Conservation (phyloP, 2,888 invertebrate genomes). For the Synergus laeviventris region DNA sequence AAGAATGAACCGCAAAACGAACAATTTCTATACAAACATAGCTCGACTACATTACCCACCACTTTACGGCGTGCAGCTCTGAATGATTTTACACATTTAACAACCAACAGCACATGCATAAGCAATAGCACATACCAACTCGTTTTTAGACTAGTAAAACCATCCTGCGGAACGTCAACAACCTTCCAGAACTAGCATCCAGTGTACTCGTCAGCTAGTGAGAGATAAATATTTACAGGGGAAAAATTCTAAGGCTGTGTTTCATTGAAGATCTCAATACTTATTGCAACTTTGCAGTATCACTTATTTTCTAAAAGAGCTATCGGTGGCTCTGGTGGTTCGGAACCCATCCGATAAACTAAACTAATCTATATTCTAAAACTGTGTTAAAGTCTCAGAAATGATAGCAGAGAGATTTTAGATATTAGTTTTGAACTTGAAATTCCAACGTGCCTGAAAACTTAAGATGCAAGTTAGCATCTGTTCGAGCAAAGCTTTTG, state of each 20-base stretch:
- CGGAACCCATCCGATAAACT: too few species aligned
- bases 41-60: conserved; percentile 27
- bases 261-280: too few species aligned
- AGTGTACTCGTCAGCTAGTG: conserved; percentile 22
- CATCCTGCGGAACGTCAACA: conserved; percentile 34
- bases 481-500: conserved; percentile 15
- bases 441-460: conserved; percentile 16
- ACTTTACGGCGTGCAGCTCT: conserved; percentile 31
- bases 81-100: conserved; percentile 41
- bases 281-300: too few species aligned
- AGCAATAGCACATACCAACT: conserved; percentile 39
- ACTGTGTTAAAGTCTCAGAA: too few species aligned
- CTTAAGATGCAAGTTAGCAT: conserved; percentile 20
- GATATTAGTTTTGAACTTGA: conserved; percentile 31
- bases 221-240: conserved; percentile 31
- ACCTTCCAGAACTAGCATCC: background rate
- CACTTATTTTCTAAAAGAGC: too few species aligned
- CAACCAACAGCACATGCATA: conserved; percentile 34
- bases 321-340: too few species aligned
- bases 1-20: conserved; percentile 27
- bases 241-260: conserved; percentile 14
- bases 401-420: conserved; percentile 15
- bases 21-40: conserved; percentile 39
- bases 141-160: conserved; percentile 36
- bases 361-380: too few species aligned